Base-by-base conservation (phyloP, 2,797 vertebrate species). In the Chaunax sp. region DNA sequence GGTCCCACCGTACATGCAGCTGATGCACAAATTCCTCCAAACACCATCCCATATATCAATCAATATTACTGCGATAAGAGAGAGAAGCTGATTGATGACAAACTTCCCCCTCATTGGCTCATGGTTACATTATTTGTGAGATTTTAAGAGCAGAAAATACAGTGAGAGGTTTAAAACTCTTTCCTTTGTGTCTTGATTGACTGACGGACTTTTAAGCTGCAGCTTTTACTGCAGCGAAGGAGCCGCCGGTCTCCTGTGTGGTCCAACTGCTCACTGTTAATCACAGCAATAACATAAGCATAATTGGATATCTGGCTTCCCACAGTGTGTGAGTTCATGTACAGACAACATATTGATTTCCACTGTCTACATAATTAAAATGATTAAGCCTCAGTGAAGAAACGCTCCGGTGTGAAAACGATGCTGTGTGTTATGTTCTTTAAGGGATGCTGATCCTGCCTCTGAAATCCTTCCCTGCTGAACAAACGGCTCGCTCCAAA, bases 321-420 rank as follows among this genome's bases (percentile, higher is more conserved):
- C 47, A 37, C 83, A 30, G 82, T 25, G 73, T 66, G 78, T 5
- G 60, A 78, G 75, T 54, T 63, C 75, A 73, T 75, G 76, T 79
- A 83, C 77, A 77, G 69, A 87, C 81, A 85, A 80, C 83, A 80
- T 82, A 88, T 89, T 79, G 86, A 89, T 90, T 90, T 84, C 60
- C 75, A 45, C 71, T 78, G 86, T 85, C 83, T 78, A 80, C 66
- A 51, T 82, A 84, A 87, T 89, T 84, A 85, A 87, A 86, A 84
- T 87, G 75, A 84, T 88, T 89, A 82, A 81, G 76, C 69, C 67
- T 75, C 69, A 73, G 80, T 82, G 65, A 68, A 81, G 71, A 77
- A 58, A 76, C 72, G 23, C 65, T 56, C 58, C 19, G 38, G 64
- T 12, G 60, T 55, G 73, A 82, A 84, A 70, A 86, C 81, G 68